Conservation (phyloP, 2,797 vertebrate species). For the Phoxinus dragarum region DNA sequence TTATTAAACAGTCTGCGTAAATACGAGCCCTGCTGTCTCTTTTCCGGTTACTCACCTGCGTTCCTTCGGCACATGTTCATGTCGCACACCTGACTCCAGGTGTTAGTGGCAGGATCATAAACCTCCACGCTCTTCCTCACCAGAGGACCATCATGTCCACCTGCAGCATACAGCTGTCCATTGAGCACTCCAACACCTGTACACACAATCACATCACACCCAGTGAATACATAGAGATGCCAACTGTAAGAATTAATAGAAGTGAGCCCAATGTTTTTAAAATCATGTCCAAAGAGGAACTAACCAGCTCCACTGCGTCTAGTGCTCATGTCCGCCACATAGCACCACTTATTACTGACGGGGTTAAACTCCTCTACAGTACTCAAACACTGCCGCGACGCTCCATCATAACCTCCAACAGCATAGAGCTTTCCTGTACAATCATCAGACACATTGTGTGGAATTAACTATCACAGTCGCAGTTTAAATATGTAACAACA, state of each 20-base stretch:
- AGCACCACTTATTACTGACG: constrained; percentile 88
- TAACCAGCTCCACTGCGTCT: constrained; percentile 96
- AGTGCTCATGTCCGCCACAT: constrained; percentile 95
- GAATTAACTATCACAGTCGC: neutral
- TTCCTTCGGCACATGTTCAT: constrained; percentile 99
- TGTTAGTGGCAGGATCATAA: constrained; percentile 88
- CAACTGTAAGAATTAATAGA: neutral
- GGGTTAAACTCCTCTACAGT: constrained; percentile 95
- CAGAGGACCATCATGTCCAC: constrained; percentile 93
- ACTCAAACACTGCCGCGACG: constrained; percentile 94
- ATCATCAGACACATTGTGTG: constrained; percentile 25
- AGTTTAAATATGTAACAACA: neutral
- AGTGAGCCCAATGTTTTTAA: neutral
- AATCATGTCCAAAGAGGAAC: neutral
- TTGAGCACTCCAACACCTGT: constrained; percentile 92
- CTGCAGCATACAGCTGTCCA: constrained; percentile 91
- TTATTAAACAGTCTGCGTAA: too few relatives aligned
- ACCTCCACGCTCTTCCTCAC: constrained; percentile 98
- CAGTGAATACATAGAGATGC: neutral
- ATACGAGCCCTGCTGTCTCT: neutral
- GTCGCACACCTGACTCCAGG: constrained; percentile 93
- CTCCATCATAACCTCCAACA: constrained; percentile 94
- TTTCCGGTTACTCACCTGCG: constrained; percentile 81
- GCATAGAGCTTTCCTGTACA: constrained; percentile 90
- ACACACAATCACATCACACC: neutral